Conservation (phyloP, 2,113 vertebrate species). For the Lynx canadensis region DNA sequence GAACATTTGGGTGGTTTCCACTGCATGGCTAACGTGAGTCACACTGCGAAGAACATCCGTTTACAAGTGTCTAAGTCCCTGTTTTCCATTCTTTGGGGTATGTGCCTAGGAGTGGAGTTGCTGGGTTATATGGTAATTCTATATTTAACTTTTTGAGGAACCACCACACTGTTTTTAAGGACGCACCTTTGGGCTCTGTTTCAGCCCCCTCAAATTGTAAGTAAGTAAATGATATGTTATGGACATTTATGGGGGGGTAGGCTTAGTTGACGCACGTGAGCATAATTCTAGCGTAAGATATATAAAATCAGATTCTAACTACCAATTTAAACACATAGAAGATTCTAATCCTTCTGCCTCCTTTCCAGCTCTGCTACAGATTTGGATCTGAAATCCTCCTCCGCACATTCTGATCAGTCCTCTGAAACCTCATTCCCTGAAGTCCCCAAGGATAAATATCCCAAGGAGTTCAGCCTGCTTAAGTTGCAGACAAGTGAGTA, state of each 20-base stretch:
- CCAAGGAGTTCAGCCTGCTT: conserved; percentile 62
- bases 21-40: not conserved
- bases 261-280: not conserved
- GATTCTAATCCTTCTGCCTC: not conserved
- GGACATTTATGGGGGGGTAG: not conserved
- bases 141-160: conserved; percentile 9
- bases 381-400: conserved; percentile 23
- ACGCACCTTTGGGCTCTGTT: not conserved
- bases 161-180: not conserved
- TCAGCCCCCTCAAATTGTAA: not conserved
- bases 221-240: not conserved
- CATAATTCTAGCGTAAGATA: not conserved
- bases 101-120: not conserved
- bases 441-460: not conserved
- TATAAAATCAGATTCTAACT: not conserved
- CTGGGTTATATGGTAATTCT: not conserved
- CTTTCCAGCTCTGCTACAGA: conserved; percentile 52
- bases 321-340: not conserved
- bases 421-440: conserved; percentile 23
- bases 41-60: not conserved
- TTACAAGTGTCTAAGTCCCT: not conserved
- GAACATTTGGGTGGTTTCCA: not conserved
- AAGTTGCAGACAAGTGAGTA: conserved; percentile 69
- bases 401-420: not conserved
- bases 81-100: not conserved